Conservation (phyloP, 2,888 invertebrate species). For the Tetragnatha montana region DNA sequence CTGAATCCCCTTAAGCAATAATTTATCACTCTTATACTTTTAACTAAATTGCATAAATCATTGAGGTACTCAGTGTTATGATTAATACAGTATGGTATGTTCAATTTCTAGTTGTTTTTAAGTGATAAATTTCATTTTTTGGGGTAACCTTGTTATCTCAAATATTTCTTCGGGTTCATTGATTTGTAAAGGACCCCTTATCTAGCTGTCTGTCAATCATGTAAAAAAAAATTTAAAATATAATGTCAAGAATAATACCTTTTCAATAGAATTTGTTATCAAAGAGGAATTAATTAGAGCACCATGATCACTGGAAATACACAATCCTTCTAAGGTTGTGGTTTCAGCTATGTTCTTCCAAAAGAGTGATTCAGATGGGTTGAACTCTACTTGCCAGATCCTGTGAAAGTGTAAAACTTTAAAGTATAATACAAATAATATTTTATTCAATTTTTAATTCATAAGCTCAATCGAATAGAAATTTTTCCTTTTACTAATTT, state of each 20-base stretch:
- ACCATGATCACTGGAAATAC: background rate
- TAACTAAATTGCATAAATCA: too few species aligned
- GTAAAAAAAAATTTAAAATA: background rate
- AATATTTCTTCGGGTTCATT: too few species aligned
- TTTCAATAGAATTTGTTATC: background rate
- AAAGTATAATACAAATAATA: background rate
- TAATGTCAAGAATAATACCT: slow-evolving; percentile 1
- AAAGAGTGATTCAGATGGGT: background rate
- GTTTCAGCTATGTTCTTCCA: slow-evolving; percentile 1
- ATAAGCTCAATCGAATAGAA: too few species aligned
- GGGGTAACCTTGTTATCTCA: background rate
- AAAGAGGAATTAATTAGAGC: background rate
- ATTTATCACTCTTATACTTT: too few species aligned
- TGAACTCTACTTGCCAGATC: background rate
- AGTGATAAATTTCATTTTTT: background rate
- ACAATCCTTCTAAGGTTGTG: slow-evolving; percentile 4
- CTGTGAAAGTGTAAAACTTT: background rate
- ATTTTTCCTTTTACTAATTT: too few species aligned
- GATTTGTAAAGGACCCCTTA: too few species aligned
- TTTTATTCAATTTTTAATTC: too few species aligned
- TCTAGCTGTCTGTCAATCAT: background rate
- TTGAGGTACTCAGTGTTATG: too few species aligned
- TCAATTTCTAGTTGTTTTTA: background rate
- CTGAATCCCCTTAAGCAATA: too few species aligned
- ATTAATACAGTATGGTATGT: too few species aligned